Conservation (phyloP, 2,888 invertebrate genomes). For the Fragum sueziense region DNA sequence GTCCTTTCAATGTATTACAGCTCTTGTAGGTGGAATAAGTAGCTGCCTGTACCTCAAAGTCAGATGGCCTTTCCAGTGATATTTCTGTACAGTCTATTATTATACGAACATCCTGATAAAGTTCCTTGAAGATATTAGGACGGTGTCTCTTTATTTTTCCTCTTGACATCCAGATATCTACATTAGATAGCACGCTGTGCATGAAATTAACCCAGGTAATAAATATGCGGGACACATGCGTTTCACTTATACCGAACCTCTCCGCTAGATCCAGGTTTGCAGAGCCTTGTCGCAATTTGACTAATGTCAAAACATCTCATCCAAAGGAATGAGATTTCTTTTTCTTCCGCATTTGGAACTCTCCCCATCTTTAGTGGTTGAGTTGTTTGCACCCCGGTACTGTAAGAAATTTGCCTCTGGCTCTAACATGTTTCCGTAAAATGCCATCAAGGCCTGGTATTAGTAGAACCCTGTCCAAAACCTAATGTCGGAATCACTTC, state of each 20-base stretch:
- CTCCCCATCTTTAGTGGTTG: background rate
- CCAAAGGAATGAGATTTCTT: conserved; percentile 12
- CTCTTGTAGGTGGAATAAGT: conserved; percentile 41
- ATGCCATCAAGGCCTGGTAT: background rate
- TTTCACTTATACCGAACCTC: conserved; percentile 22
- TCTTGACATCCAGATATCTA: background rate
- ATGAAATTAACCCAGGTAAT: background rate
- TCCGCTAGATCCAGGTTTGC: conserved; percentile 22
- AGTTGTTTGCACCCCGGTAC: background rate
- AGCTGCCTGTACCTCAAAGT: conserved; percentile 26
- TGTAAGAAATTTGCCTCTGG: background rate
- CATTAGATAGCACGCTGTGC: background rate
- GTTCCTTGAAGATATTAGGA: conserved; percentile 1
- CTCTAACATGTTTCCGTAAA: background rate
- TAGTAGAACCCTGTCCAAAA: background rate
- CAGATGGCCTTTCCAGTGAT: conserved; percentile 35
- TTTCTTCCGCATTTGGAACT: background rate
- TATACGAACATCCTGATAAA: conserved; percentile 11
- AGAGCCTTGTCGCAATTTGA: conserved; percentile 16
- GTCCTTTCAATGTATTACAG: conserved; percentile 35
- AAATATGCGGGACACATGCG: background rate
- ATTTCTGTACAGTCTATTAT: conserved; percentile 43
- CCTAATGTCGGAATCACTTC: background rate
- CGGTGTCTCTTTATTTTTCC: background rate
- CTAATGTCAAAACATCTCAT: conserved; percentile 29